Conservation (phyloP, 2,113 vertebrate genomes). For the Python bivittatus region DNA sequence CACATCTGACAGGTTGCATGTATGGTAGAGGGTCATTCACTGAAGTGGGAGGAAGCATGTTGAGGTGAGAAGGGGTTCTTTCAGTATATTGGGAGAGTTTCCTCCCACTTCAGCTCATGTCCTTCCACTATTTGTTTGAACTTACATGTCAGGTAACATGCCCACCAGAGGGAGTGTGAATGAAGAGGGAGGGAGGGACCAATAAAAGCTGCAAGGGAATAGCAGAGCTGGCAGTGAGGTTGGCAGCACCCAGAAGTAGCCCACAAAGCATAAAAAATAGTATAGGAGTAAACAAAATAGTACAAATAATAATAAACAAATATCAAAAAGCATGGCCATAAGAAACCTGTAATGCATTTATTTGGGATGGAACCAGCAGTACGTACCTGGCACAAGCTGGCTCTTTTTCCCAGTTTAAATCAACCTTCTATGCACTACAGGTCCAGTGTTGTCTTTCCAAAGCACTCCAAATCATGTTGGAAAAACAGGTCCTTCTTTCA, state of each 20-base stretch:
- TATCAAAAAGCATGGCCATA: too few relatives aligned
- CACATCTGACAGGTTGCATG: not conserved
- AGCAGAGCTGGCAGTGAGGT: not conserved
- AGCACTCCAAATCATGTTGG: too few relatives aligned
- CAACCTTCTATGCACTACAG: too few relatives aligned
- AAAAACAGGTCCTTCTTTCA: too few relatives aligned
- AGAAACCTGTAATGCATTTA: not conserved
- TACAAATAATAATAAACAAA: not conserved
- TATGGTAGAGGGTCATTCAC: not conserved
- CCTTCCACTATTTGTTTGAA: not conserved
- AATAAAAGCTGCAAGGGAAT: not conserved
- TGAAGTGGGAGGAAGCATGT: not conserved
- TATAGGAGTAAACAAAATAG: not conserved
- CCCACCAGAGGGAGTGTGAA: not conserved
- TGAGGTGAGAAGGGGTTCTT: not conserved
- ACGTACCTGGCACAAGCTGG: too few relatives aligned
- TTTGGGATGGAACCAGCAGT: too few relatives aligned
- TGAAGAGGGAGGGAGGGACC: not conserved
- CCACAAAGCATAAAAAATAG: not conserved
- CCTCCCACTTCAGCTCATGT: not conserved
- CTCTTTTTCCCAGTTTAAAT: too few relatives aligned
- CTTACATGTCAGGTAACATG: not conserved
- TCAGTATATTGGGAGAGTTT: not conserved
- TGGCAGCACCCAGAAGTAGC: not conserved
- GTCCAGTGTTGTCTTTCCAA: too few relatives aligned